Evolutionary conservation across 1,140 invertebrate genomes (phyloP).

Genomic region (Protaetia brevitarsis): DNA sequence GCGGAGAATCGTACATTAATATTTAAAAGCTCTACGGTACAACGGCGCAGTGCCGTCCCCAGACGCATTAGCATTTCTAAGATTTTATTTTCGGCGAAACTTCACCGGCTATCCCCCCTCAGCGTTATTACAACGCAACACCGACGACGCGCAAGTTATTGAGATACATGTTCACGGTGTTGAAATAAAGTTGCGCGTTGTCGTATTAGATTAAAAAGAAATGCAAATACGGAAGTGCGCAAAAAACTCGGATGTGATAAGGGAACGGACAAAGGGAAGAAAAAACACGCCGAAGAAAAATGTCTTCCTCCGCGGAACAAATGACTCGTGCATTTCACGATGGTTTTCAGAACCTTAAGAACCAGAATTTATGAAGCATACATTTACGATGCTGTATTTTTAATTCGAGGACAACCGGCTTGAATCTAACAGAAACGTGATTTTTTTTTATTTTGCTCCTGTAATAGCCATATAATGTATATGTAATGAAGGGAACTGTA

Average conservation of each 20-base stretch:
- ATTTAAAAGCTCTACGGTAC: background rate
- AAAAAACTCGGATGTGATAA: conserved; percentile 12
- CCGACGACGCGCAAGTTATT: background rate
- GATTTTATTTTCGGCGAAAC: background rate
- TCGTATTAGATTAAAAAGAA: conserved; percentile 15
- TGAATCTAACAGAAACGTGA: no score
- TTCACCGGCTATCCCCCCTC: background rate
- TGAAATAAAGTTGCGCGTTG: conserved; percentile 4
- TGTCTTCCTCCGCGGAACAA: background rate
- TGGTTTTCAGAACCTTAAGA: background rate
- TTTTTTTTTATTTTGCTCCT: no score
- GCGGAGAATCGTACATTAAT: background rate
- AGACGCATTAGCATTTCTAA: conserved; percentile 4
- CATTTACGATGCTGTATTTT: background rate
- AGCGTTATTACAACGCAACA: background rate
- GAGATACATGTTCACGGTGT: conserved; percentile 2
- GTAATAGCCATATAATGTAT: no score
- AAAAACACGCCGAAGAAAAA: conserved; percentile 10
- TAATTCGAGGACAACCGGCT: background rate
- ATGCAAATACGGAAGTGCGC: conserved; percentile 7
- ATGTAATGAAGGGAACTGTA: no score
- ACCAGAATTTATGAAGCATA: conserved; percentile 1
- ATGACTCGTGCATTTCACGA: conserved; percentile 13
- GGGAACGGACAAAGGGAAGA: background rate
- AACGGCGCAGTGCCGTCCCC: background rate